Evolutionary conservation across 2,888 invertebrate genomes (phyloP), one percentile per base, ranked within the genome.

Genomic region (Drosophila affinis): DNA sequence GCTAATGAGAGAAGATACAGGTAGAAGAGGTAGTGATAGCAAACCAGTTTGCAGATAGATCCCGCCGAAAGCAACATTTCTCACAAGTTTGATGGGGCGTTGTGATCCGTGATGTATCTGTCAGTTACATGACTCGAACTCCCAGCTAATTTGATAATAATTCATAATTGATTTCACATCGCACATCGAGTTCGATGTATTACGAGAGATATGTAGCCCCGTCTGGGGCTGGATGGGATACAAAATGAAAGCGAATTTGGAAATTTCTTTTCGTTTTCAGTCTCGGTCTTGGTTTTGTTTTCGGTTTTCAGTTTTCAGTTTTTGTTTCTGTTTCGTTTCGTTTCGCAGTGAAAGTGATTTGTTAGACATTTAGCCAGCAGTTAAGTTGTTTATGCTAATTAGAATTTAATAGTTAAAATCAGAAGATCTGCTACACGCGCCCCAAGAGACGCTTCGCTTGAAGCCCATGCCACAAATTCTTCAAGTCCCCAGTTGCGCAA

Each of bases 161-260:
- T 78, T 88, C 85, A 78, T 88, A 88, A 88, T 89, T 88, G 89
- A 88, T 88, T 88, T 88, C 82, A 79, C 85, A 85, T 87, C 83
- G 74, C 72, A 77, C 68, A 72, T 56, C 51, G 52, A 64, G 53
- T 58, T 34, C 44, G 7, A 29, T 29, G 29, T 29, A 29, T 29
- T 29, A 29, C 29, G 29, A 29, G 29, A 29, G 29, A 49, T 14
- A 18, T 18, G 18, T 18, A 27, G 51, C 27, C n/a, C 45, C 34
- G 14, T 49, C 27, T 55, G 55, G 73, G 14, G 48, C 27, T 55
- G 55, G 73, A 76, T 49, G 62, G 54, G 70, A 68, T 55, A 56
- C 69, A 63, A 75, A 70, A 75, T 58, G 87, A 83, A 83, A 83
- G 83, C 83, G 83, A 87, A 83, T 75, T 71, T 45, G 72, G 54